Evolutionary conservation across 92 coral and sea anemone species (phyloP).

Genomic region (Bergia sp.): DNA sequence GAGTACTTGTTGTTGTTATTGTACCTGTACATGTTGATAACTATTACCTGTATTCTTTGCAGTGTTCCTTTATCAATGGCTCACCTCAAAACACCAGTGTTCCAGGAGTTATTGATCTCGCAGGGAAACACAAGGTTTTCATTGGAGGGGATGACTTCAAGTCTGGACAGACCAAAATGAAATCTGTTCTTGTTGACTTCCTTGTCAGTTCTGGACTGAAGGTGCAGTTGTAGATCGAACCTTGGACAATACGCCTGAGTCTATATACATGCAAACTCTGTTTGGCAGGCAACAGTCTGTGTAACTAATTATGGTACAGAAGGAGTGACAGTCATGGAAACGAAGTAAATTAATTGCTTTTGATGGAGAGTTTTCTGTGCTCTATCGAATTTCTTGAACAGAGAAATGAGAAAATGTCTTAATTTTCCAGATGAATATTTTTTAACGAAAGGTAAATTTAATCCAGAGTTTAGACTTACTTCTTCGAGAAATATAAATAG

Average conservation of each 20-base stretch:
- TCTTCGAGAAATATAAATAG: too few relatives aligned
- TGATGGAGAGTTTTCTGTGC: neutral
- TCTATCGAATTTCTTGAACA: too few relatives aligned
- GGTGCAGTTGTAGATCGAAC: slow-evolving; percentile 48
- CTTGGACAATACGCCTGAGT: neutral
- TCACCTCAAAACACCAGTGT: slow-evolving; percentile 98
- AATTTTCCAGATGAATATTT: too few relatives aligned
- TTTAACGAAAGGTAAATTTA: too few relatives aligned
- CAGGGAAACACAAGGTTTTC: slow-evolving; percentile 78
- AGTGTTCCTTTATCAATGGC: slow-evolving; percentile 98
- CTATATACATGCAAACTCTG: neutral
- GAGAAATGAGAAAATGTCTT: too few relatives aligned
- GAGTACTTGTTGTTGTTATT: too few relatives aligned
- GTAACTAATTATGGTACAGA: neutral
- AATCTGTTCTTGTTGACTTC: slow-evolving; percentile 96
- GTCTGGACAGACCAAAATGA: slow-evolving; percentile 98
- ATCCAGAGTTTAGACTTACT: too few relatives aligned
- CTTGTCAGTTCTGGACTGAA: slow-evolving; percentile 98
- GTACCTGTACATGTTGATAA: neutral
- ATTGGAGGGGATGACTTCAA: slow-evolving; percentile 99
- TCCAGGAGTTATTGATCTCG: slow-evolving; percentile 91
- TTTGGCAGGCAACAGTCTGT: neutral
- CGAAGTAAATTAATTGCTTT: too few relatives aligned
- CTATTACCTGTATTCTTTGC: slow-evolving; percentile 19
- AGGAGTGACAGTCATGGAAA: neutral